Conservation (phyloP, 2,113 vertebrate genomes). For the Paracanthobrama guichenoti region DNA sequence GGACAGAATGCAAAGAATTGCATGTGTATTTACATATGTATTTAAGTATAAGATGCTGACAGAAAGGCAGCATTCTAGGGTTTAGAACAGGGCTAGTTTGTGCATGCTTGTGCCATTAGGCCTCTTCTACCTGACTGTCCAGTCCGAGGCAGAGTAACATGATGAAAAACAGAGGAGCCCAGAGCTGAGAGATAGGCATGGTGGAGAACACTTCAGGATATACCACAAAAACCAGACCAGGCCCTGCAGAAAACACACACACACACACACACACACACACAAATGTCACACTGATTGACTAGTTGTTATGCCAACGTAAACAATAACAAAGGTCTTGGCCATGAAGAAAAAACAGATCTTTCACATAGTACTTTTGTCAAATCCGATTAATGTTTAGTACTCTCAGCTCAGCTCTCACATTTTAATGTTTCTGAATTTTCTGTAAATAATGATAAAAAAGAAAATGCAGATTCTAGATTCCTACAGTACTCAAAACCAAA, state of each 20-base stretch:
- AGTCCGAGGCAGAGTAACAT: conserved; percentile 77
- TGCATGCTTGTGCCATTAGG: not conserved
- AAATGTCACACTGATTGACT: not conserved
- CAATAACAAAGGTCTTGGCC: not conserved
- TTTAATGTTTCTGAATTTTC: not conserved
- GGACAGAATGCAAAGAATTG: not conserved
- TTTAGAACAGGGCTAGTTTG: not conserved
- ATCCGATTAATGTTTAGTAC: not conserved
- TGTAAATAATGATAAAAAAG: not conserved
- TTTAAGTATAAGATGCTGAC: no score
- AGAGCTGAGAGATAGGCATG: conserved; percentile 71
- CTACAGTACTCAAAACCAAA: not conserved
- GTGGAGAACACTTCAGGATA: conserved; percentile 77
- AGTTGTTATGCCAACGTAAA: not conserved
- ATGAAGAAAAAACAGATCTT: not conserved
- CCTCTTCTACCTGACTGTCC: conserved; percentile 74
- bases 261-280: conserved; percentile 10
- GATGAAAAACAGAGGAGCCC: conserved; percentile 76
- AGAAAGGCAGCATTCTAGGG: not conserved
- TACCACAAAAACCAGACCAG: conserved; percentile 78
- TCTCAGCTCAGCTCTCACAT: not conserved
- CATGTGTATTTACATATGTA: not conserved
- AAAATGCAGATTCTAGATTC: not conserved
- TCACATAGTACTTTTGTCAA: not conserved
- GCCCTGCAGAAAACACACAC: conserved; percentile 63